Evolutionary conservation across 2,888 invertebrate genomes (phyloP).

Genomic region (Quadroppia sp.): DNA sequence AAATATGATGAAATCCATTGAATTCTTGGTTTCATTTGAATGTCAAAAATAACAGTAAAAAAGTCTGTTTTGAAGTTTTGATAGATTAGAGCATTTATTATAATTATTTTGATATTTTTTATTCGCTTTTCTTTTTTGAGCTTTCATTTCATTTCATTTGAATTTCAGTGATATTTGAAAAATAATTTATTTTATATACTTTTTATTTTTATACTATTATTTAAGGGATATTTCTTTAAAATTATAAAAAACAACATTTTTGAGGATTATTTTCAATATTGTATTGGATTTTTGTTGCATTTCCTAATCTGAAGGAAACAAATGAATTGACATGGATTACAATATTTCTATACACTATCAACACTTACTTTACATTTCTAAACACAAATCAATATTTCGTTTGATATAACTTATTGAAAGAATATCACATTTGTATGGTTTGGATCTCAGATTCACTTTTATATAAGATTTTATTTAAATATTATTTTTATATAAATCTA

Average conservation of each 20-base stretch:
- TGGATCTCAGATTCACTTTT: too few relatives aligned
- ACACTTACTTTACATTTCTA: too few relatives aligned
- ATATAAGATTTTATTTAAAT: too few relatives aligned
- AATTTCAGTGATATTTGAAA: too few relatives aligned
- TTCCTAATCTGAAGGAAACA: neutral
- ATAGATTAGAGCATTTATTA: constrained; percentile 1
- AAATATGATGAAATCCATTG: neutral
- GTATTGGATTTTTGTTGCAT: too few relatives aligned
- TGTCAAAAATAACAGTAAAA: neutral
- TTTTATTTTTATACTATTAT: neutral
- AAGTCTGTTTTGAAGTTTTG: neutral
- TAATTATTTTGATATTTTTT: neutral
- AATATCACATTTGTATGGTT: too few relatives aligned
- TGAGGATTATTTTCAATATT: neutral
- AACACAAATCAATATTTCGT: too few relatives aligned
- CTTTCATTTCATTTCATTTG: neutral
- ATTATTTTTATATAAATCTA: too few relatives aligned
- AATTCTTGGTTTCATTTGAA: neutral
- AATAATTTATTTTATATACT: too few relatives aligned
- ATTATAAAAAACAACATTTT: neutral
- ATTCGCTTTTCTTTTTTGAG: neutral
- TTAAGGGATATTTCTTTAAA: neutral
- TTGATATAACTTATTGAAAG: too few relatives aligned
- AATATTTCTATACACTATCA: too few relatives aligned
- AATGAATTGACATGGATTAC: neutral